Conservation (phyloP, 1,140 invertebrate species). For the Lethocerus indicus region DNA sequence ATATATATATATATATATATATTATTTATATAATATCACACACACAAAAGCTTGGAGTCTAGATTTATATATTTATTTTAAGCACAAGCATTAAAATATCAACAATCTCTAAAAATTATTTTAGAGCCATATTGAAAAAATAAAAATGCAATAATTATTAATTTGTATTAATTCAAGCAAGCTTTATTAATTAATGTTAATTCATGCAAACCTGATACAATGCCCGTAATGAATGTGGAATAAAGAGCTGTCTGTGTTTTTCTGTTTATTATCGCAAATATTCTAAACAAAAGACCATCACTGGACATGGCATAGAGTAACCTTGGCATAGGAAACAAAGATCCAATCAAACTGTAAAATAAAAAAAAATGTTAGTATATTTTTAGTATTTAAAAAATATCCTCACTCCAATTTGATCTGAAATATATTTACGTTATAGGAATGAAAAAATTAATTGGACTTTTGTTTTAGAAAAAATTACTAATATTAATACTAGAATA, state of each 20-base stretch:
- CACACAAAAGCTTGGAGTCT: background rate
- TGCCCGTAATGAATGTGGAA: slow-evolving; percentile 32
- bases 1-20: background rate
- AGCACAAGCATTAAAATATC: too few relatives aligned
- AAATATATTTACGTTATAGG: too few relatives aligned
- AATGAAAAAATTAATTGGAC: too few relatives aligned
- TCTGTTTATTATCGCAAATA: slow-evolving; percentile 29
- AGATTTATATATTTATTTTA: too few relatives aligned
- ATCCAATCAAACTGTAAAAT: slow-evolving; percentile 12
- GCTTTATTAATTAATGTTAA: too few relatives aligned
- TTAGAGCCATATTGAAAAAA: background rate
- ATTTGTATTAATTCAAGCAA: background rate
- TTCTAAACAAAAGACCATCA: slow-evolving; percentile 38
- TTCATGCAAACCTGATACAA: slow-evolving; percentile 12
- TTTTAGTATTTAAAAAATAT: too few relatives aligned
- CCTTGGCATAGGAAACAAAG: slow-evolving; percentile 14
- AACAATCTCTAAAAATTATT: too few relatives aligned
- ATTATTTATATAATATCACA: background rate
- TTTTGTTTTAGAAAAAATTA: too few relatives aligned
- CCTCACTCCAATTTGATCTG: too few relatives aligned
- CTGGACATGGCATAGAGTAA: slow-evolving; percentile 39
- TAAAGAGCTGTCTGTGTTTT: slow-evolving; percentile 36
- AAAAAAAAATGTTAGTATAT: background rate
- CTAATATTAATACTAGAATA: too few relatives aligned
- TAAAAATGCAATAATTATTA: background rate